Evolutionary conservation across 2,113 vertebrate genomes (phyloP), one percentile per base, ranked within the genome.

Genomic region (Mustela lutreola): DNA sequence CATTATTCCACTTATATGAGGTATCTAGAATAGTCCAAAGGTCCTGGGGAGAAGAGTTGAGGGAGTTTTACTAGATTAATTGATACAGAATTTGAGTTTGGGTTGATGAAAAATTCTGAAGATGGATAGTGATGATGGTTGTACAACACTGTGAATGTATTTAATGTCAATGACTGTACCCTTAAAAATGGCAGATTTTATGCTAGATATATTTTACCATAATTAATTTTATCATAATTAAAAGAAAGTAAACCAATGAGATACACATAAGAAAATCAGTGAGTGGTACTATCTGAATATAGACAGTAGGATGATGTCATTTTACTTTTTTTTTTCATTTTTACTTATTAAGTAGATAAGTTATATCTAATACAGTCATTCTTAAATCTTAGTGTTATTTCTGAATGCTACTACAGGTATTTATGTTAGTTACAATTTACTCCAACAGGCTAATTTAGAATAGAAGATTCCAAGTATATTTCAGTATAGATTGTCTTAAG

Each of bases 341-440:
- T 78, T 93, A n/a, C 62, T 36, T 87, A 96, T 73, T 91, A 91
- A 58, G 14, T 86, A 56, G n/a, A 8, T 94, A 94, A 85, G 60
- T 75, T 89, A 0, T 70, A 56, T 83, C 28, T 81, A 24, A 4
- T 80, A 24, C 45, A 89, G 65, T 81, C 39, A 73, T 76, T 97
- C n/a, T 95, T 93, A 50, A 85, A 45, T 81, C 36, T 85, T 86
- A 85, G n/a, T 56, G 16, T 50, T 73, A 70, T 67, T 91, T 96
- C 28, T 83, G 93, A 76, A 56, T 79, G 7, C 79, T 92, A 53
- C 8, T 80, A 0, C 95, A 48, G 7, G 4, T 84, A 56, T 73
- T 97, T 84, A 45, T 85, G 21, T 87, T 81, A 83, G 45, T 93
- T 94, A 83, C 14, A 65, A 24, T 56, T 84, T 65, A 89, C 7